Evolutionary conservation across 1,140 invertebrate species (phyloP).

Genomic region (Hylaeus volcanicus): DNA sequence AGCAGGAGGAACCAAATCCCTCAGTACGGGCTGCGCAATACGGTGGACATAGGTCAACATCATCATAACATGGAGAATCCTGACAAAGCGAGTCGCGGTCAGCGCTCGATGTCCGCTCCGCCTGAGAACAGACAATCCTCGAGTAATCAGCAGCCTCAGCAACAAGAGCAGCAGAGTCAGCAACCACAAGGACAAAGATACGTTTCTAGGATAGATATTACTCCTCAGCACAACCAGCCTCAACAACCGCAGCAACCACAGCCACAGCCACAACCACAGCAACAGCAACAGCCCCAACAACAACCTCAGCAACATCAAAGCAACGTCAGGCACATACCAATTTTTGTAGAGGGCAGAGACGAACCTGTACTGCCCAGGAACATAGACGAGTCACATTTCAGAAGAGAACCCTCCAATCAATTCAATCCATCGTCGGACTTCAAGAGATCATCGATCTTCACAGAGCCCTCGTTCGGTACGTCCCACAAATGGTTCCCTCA

Average conservation of each 20-base stretch:
- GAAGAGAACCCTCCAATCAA: constrained; percentile 77
- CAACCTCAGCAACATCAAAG: constrained; percentile 68
- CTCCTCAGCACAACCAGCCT: constrained; percentile 72
- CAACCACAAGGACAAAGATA: constrained; percentile 70
- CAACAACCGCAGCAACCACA: constrained; percentile 31
- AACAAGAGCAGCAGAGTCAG: constrained; percentile 47
- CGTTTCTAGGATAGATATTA: constrained; percentile 83
- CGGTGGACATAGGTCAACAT: constrained; percentile 87
- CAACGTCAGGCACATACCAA: constrained; percentile 90
- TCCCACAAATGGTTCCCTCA: constrained; percentile 63
- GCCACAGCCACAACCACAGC: constrained; percentile 63
- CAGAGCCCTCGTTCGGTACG: constrained; percentile 57
- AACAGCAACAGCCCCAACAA: constrained; percentile 45
- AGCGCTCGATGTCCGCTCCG: constrained; percentile 87
- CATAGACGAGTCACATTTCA: constrained; percentile 64
- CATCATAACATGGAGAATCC: constrained; percentile 83
- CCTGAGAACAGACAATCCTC: constrained; percentile 76
- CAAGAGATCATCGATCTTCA: constrained; percentile 66
- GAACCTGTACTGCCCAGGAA: constrained; percentile 86
- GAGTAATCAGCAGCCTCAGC: constrained; percentile 57
- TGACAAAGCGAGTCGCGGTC: constrained; percentile 81
- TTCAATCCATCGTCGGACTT: constrained; percentile 76
- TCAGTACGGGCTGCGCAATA: constrained; percentile 88
- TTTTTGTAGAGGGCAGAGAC: constrained; percentile 91
- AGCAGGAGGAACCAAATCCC: constrained; percentile 79